Evolutionary conservation across 1,140 invertebrate species (phyloP).

Genomic region (Ceratina japonica): DNA sequence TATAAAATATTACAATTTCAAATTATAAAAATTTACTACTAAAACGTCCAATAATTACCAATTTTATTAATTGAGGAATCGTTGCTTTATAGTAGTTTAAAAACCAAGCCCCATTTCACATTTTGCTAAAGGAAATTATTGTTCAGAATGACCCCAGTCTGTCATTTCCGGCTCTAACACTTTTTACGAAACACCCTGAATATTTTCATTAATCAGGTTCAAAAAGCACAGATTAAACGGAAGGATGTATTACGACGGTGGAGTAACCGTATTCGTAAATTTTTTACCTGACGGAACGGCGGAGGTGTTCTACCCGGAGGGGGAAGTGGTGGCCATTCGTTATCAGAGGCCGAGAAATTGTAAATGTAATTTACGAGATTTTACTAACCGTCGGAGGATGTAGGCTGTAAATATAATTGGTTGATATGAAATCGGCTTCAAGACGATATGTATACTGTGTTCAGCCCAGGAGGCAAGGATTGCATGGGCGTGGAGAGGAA

Average conservation of each 20-base stretch:
- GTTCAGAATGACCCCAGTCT: too few relatives aligned
- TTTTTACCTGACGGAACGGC: constrained; percentile 50
- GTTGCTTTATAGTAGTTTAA: too few relatives aligned
- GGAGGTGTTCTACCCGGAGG: constrained; percentile 65
- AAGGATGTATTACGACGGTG: constrained; percentile 54
- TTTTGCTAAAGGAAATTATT: too few relatives aligned
- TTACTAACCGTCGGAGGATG: too few relatives aligned
- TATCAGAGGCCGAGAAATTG: constrained; percentile 50
- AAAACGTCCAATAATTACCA: too few relatives aligned
- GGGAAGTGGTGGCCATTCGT: constrained; percentile 51
- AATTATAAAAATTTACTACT: too few relatives aligned
- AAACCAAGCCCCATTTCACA: too few relatives aligned
- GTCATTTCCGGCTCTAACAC: too few relatives aligned
- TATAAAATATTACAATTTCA: too few relatives aligned
- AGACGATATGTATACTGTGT: constrained; percentile 67
- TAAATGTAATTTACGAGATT: constrained; percentile 63
- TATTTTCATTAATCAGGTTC: constrained; percentile 44
- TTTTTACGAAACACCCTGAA: too few relatives aligned
- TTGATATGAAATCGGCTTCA: constrained; percentile 66
- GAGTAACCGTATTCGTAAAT: constrained; percentile 50
- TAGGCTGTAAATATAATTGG: too few relatives aligned
- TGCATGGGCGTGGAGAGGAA: constrained; percentile 38
- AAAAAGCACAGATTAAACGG: constrained; percentile 24
- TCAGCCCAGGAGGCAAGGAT: constrained; percentile 65
- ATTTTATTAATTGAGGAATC: too few relatives aligned